Base-by-base conservation (phyloP, 2,113 vertebrate species). In the Alethe castanea region DNA sequence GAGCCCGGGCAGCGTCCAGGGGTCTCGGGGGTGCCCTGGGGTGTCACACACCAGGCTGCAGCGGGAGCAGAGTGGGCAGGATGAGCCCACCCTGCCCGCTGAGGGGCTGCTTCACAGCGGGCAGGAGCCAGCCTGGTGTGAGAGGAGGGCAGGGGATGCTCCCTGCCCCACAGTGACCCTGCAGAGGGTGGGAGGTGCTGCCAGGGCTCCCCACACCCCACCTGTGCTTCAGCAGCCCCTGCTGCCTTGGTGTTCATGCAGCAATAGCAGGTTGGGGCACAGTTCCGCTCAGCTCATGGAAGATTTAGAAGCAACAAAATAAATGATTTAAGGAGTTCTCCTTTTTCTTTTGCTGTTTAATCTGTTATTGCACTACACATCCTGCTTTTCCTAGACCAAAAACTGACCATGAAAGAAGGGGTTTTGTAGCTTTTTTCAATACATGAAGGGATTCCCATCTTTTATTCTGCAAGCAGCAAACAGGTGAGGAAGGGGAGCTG, bases 21-120 rank as follows among this genome's bases (percentile, higher is more conserved):
- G 19, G 6, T 0, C 20, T 14, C 31, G 0, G 0, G 6, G 33
- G 12, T 12, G 13, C 7, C 31, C 65, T 38, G 53, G 1, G 3
- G 38, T 44, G 33, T 50, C 81, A 14, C 60, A 31, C 57, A 4
- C 5, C 17, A 2, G n/a, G 45, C 50, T 56, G 71, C 60, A 35
- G 3, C 5, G 48, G 73, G 78, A 45, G 61, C 24, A 33, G 56
- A 28, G 66, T 0, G 1, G 78, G 47, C 40, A 44, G 59, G 53
- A 44, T 1, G n/a, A 61, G 16, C 2, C 13, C 24, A 4, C 19
- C 8, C 24, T 28, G 74, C 40, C 33, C 2, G 5, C 16, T 5
- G 11, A 11, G 1, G 35, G 33, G 48, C n/a, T 2, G 38, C 19
- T 24, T 8, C 1, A 4, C 50, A 48, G 40, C 3, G 1, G 45